Base-by-base conservation (phyloP, 2,113 vertebrate species). In the Salvator merianae region DNA sequence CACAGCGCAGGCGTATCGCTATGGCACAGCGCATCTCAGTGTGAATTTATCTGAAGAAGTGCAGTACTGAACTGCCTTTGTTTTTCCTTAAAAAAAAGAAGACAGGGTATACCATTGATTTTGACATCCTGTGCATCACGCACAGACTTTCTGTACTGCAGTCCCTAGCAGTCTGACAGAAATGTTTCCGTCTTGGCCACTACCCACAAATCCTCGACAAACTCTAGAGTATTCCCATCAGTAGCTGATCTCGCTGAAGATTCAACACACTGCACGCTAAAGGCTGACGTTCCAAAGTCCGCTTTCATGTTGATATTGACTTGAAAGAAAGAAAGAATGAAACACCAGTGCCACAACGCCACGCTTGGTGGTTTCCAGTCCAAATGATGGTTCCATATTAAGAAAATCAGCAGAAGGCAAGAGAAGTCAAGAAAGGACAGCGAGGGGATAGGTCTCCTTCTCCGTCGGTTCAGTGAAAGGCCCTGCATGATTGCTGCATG, bases 221-320 rank as follows among this genome's bases (percentile, higher is more conserved):
- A 28, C 2, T 9, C 40, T 87, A 32, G 24, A 65, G 13, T 4
- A 81, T 68, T 79, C 2, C 14, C 1, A 77, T 16, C 30, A 8
- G 1, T 18, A 47, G 5, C 43, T 55, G 53, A 63, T n/a, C 32
- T 63, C 7, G 13, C 32, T 18, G n/a, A 59, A 77, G 24, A 53
- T 12, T n/a, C 36, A 62, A 63, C 63, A 30, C 20, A 9, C 55
- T 59, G 55, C 16, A 3, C 79, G 68, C 70, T 38, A 53, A 62
- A 59, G 73, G 81, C 79, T 81, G 50, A 84, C n/a, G 89, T 0
- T 7, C 50, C 82, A 83, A 91, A 85, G 76, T 88, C 5, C 89
- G 88, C 86, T 86, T 91, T 85, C 83, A 90, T 89, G 88, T 79
- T 93, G 92, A 55, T 78, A 91, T 66, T 81, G 76, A 88, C 43